phyloP scores from a whole-genome alignment of 53 echinoderm and acorn worm genomes.

The Astropecten irregularis region DNA sequence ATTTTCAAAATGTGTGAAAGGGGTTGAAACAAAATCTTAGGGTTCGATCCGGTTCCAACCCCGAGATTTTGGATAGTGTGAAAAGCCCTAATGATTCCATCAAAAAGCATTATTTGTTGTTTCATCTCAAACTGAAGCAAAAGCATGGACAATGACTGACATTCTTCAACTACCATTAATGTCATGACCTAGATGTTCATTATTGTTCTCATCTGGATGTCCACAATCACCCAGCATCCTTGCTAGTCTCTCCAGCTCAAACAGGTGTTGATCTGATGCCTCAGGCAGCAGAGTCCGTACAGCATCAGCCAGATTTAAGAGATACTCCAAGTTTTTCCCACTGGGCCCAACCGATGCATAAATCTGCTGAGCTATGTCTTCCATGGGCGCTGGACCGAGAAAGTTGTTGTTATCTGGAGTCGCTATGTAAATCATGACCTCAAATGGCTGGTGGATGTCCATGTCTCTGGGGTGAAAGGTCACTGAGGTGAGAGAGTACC shows the following conservation, averaged over 20 bases:
- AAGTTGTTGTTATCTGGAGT: constrained; percentile 71
- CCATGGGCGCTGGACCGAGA: constrained; percentile 80
- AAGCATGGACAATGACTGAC: no score
- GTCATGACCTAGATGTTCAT: background rate
- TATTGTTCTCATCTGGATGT: background rate
- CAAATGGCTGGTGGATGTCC: constrained; percentile 47
- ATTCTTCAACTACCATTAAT: background rate
- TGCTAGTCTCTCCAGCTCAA: constrained; percentile 76
- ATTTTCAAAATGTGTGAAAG: no score
- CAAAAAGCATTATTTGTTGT: no score
- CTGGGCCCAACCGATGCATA: constrained; percentile 71
- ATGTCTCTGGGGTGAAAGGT: constrained; percentile 69
- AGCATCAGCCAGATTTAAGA: constrained; percentile 69
- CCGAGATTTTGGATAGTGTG: no score
- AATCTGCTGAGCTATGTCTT: constrained; percentile 85
- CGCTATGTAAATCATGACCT: constrained; percentile 71
- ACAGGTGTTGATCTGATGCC: constrained; percentile 73
- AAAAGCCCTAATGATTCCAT: no score
- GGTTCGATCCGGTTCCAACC: no score
- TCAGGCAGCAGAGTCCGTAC: constrained; percentile 69
- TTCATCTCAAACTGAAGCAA: no score
- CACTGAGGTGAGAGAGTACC: constrained; percentile 69
- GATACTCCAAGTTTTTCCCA: constrained; percentile 83
- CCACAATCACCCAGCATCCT: background rate
- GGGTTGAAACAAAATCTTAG: no score